phyloP scores from a whole-genome alignment of 2,888 invertebrate species.

The Lepas anatifera region DNA sequence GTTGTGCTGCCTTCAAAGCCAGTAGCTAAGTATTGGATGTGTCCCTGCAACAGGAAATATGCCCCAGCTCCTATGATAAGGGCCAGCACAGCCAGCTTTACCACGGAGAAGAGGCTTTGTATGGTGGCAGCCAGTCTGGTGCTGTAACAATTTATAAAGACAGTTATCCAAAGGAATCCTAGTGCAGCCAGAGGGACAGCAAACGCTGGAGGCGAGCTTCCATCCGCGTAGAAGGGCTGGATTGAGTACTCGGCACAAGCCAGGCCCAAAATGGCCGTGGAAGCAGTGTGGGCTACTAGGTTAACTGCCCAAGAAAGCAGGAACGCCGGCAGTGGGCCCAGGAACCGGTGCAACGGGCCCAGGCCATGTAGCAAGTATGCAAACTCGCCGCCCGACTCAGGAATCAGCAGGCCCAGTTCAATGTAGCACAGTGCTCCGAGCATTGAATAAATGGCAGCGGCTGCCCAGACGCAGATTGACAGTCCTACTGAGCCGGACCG shows the following conservation, averaged over 20 bases:
- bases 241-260: conserved; percentile 60
- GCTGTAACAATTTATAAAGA: conserved; percentile 89
- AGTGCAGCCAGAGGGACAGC: conserved; percentile 23
- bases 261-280: conserved; percentile 60
- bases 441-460: conserved; percentile 64
- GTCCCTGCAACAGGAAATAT: conserved; percentile 76
- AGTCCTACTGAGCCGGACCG: conserved; percentile 67
- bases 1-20: conserved; percentile 60
- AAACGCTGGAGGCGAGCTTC: conserved; percentile 24
- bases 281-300: conserved; percentile 58
- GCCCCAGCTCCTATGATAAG: conserved; percentile 83
- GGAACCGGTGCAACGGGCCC: conserved; percentile 46
- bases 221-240: background rate
- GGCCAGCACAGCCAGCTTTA: conserved; percentile 78
- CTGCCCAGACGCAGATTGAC: conserved; percentile 62
- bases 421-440: conserved; percentile 67
- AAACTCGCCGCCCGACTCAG: too few relatives aligned
- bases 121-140: conserved; percentile 88
- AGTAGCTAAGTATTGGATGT: conserved; percentile 74
- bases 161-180: conserved; percentile 40
- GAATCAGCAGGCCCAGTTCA: too few relatives aligned
- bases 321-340: too few relatives aligned
- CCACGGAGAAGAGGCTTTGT: conserved; percentile 88
- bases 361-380: conserved; percentile 62
- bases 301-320: conserved; percentile 66